Evolutionary conservation across 2,113 vertebrate species (phyloP), one percentile per base, ranked within the genome.

Genomic region (Callionymus lyra): DNA sequence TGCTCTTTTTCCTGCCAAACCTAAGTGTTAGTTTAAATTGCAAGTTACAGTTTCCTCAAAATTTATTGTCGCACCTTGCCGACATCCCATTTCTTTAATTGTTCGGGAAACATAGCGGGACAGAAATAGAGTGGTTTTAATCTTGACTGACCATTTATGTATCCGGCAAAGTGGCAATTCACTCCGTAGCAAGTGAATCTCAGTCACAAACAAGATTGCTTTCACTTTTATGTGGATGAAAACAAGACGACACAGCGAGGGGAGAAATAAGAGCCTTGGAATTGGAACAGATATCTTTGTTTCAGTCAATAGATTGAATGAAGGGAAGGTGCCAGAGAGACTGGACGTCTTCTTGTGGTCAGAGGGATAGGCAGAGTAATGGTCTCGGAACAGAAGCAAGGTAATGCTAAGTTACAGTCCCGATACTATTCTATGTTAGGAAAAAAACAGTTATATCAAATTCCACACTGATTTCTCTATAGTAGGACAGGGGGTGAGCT

Each of bases 1-100:
- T 53, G 54, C 38, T 59, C 39, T 5, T 49, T 47, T 58, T 44
- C 33, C 19, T 27, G 62, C 61, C 31, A 43, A 45, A 64, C 41
- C 52, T 44, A 41, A 17, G 41, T 38, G 31, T 53, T 54, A 42
- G 17, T 68, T 54, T 36, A 35, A 58, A 63, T 50, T 41, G 41
- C 27, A 43, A 15, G 34, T 16, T 27, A 36, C 17, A 35, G 36
- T 59, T 53, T 44, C 17, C 13, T 41, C 21, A 27, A 6, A 56
- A 58, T n/a, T 27, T 17, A 58, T 46, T 1, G 1, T 34, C 31
- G 40, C 11, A 10, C 19, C 6, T 18, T 8, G 21, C 21, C 21
- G 21, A 27, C 5, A 41, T 38, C 31, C 12, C 19, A 2, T 47
- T 44, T 39, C 6, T 44, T 40, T 47, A 12, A 38, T 6, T 31